phyloP scores from a whole-genome alignment of 64 coral and sea anemone genomes.

The Pocillopora damicornis region DNA sequence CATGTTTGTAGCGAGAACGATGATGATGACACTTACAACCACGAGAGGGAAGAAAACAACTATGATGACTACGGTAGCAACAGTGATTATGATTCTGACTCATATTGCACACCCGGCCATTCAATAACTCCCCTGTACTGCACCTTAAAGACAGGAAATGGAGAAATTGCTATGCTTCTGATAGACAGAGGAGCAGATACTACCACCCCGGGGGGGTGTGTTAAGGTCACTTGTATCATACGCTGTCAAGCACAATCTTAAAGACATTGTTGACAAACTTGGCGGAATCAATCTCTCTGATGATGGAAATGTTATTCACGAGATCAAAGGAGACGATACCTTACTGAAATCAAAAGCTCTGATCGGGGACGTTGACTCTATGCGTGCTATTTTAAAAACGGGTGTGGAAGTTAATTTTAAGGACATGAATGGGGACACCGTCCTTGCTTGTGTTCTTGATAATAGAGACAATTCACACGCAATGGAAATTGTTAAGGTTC shows the following conservation, averaged over 20 bases:
- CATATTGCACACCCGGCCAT: not conserved
- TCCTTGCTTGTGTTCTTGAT: not conserved
- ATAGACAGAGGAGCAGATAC: not conserved
- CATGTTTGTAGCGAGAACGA: not conserved
- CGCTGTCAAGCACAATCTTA: not conserved
- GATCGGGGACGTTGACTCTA: not conserved
- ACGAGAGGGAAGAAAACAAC: no score
- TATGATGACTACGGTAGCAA: no score
- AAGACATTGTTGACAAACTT: constrained; percentile 2
- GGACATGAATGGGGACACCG: not conserved
- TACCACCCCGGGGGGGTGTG: not conserved
- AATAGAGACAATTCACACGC: not conserved
- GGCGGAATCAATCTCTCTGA: not conserved
- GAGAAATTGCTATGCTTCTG: constrained; percentile 5
- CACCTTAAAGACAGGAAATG: not conserved
- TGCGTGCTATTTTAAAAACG: not conserved
- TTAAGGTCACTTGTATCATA: not conserved
- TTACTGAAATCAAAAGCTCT: not conserved
- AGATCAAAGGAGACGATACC: not conserved
- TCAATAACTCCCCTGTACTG: not conserved
- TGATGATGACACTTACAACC: not conserved
- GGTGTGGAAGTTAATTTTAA: constrained; percentile 4
- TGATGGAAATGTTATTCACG: no score
- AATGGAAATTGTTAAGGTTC: constrained; percentile 13
- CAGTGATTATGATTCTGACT: not conserved